Evolutionary conservation across 2,797 vertebrate species (phyloP), one percentile per base, ranked within the genome.

Genomic region (Sebastes minor): DNA sequence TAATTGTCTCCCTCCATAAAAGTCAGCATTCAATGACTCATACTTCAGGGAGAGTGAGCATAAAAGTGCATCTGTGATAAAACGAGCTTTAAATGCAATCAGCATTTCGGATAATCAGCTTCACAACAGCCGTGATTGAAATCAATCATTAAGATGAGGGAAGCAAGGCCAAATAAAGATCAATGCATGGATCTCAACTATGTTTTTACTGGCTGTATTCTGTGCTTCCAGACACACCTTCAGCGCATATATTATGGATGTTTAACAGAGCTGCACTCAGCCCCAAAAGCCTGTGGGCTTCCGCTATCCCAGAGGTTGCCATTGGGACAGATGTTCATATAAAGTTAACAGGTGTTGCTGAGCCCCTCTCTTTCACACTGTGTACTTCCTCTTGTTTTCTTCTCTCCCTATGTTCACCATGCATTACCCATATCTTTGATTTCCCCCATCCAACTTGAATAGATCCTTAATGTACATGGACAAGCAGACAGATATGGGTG

Each of bases 281-380:
- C 67, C 75, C 74, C 83, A 32, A 23, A 86, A 80, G 71, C 88
- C 84, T 66, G 46, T 6, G 8, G 80, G 79, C 69, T 28, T 74
- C 82, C 12, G 4, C 62, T 6, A 6, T 88, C 88, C 86, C 67
- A 53, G 76, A 74, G 84, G 84, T 75, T 86, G 62, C 64, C 60
- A 49, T 5, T 20, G 77, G 76, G 89, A 89, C 91, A 92, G 83
- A 83, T 92, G 91, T 86, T 92, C 79, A 70, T 73, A 76, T 85
- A 86, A 90, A 89, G 74, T 52, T 80, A 87, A 83, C 86, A 91
- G 90, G 83, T 92, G 91, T 86, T 90, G 8, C 55, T 27, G 25
- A 89, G 30, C 16, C 7, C 23, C 64, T 20, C 62, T 81, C 46
- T 57, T 72, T 74, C 53, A 27, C 16, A 8, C 27, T 38, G 20